Evolutionary conservation across 2,113 vertebrate genomes (phyloP).

Genomic region (Sinocyclocheilus anshuiensis): DNA sequence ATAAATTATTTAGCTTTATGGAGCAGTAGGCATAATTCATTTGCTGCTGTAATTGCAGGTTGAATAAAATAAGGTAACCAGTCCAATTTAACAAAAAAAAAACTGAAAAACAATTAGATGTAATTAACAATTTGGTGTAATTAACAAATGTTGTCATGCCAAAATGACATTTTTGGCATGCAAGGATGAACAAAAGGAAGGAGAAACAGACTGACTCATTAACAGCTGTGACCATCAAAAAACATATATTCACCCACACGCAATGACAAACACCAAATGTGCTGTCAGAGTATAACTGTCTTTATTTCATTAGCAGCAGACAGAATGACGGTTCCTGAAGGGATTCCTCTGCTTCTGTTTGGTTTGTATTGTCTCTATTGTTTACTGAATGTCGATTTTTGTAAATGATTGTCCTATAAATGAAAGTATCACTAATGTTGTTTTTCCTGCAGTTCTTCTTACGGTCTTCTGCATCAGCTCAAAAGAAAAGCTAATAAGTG

Average conservation of each 20-base stretch:
- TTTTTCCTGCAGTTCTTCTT: not conserved
- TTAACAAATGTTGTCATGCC: too few species aligned
- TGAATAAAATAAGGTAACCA: not conserved
- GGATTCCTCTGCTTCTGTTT: slow-evolving; percentile 11
- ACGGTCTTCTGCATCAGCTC: rapidly evolving
- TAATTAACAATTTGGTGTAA: not conserved
- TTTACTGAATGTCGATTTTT: not conserved
- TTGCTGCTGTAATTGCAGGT: not conserved
- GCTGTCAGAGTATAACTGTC: not conserved
- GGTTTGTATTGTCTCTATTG: slow-evolving; percentile 38
- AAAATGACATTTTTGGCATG: not conserved
- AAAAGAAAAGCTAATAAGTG: rapidly evolving
- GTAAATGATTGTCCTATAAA: not conserved
- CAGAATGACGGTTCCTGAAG: slow-evolving; percentile 6
- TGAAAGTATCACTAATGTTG: not conserved
- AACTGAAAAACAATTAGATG: not conserved
- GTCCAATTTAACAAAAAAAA: too few species aligned
- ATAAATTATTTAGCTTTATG: not conserved
- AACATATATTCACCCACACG: too few species aligned
- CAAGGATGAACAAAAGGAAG: not conserved
- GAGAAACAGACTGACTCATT: slow-evolving; percentile 18
- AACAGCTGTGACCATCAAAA: slow-evolving; percentile 6
- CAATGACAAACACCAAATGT: too few species aligned
- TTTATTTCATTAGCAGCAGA: not conserved
- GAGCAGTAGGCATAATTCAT: not conserved